Percentiles rank a stretch among this genome's conserved stretches.
Evolutionary conservation across 2,888 invertebrate genomes (phyloP).

Genomic region (Lasioglossum lativentre): DNA sequence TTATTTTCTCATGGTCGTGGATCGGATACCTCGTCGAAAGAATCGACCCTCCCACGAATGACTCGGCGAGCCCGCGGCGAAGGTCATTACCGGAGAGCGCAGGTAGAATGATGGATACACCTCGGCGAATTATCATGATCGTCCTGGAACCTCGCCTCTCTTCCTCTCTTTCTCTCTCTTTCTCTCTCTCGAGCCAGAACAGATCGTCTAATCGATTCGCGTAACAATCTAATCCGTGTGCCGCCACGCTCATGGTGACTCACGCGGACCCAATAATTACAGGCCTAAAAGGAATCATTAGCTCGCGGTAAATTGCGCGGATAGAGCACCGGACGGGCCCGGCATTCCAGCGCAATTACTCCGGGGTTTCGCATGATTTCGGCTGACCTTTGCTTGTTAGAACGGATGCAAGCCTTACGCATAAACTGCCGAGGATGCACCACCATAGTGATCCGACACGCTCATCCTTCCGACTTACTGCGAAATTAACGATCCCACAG

Average conservation of each 20-base stretch:
- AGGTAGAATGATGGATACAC: slow-evolving; percentile 66
- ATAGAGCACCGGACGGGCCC: slow-evolving; percentile 11
- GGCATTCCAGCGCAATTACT: slow-evolving; percentile 42
- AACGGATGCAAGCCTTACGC: background rate
- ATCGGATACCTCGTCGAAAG: slow-evolving; percentile 46
- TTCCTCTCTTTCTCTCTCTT: background rate
- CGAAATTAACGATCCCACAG: background rate
- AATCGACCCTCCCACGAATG: slow-evolving; percentile 77
- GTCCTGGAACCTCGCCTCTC: slow-evolving; percentile 38
- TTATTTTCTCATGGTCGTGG: slow-evolving; percentile 54
- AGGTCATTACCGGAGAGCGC: slow-evolving; percentile 61
- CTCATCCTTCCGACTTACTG: background rate
- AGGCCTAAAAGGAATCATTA: slow-evolving; percentile 42
- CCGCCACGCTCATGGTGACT: slow-evolving; percentile 41
- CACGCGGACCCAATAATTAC: slow-evolving; percentile 48
- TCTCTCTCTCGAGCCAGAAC: background rate
- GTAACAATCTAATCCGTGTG: slow-evolving; percentile 51
- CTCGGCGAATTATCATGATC: slow-evolving; percentile 76
- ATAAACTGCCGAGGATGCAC: background rate
- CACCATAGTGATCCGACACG: background rate
- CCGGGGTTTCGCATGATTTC: slow-evolving; percentile 24
- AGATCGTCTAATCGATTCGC: slow-evolving; percentile 60
- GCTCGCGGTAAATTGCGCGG: slow-evolving; percentile 52
- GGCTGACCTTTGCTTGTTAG: background rate
- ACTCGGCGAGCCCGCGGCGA: slow-evolving; percentile 61